phyloP scores from a whole-genome alignment of 2,113 vertebrate species.

The Corythoichthys haematopterus region DNA sequence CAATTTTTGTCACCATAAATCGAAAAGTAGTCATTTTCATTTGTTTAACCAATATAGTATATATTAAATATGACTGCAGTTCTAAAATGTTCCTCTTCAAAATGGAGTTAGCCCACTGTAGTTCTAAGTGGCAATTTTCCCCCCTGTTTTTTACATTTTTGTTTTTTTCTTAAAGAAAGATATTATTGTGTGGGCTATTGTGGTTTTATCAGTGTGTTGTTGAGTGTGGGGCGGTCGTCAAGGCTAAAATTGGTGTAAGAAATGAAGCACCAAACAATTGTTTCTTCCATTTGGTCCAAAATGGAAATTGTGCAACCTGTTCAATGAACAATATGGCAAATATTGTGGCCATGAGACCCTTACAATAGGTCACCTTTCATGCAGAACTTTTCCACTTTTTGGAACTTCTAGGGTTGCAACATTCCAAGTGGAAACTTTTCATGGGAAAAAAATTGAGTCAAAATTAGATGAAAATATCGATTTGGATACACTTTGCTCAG shows the following conservation, averaged over 20 bases:
- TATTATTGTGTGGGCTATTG: neutral
- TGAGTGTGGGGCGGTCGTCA: slow-evolving; percentile 42
- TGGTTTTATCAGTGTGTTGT: neutral
- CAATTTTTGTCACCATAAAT: no score
- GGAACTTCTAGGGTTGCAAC: neutral
- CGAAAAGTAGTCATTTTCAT: no score
- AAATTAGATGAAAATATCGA: no score
- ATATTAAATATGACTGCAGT: neutral
- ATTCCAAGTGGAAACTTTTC: neutral
- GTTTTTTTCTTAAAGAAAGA: neutral
- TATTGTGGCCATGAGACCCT: slow-evolving; percentile 4
- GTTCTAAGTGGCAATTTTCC: neutral
- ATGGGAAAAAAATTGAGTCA: neutral
- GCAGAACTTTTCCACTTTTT: neutral
- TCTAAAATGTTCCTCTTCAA: neutral
- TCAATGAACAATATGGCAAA: slow-evolving; percentile 27
- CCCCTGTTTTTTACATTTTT: neutral
- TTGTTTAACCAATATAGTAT: no score
- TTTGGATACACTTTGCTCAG: no score
- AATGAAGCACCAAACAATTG: slow-evolving; percentile 72
- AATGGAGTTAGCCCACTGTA: neutral
- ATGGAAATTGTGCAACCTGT: slow-evolving; percentile 72
- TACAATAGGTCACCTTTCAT: neutral
- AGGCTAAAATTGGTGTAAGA: slow-evolving; percentile 70
- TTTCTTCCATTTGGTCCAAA: slow-evolving; percentile 57